phyloP scores from a whole-genome alignment of 2,888 invertebrate genomes.

The Heliconius ismenius region DNA sequence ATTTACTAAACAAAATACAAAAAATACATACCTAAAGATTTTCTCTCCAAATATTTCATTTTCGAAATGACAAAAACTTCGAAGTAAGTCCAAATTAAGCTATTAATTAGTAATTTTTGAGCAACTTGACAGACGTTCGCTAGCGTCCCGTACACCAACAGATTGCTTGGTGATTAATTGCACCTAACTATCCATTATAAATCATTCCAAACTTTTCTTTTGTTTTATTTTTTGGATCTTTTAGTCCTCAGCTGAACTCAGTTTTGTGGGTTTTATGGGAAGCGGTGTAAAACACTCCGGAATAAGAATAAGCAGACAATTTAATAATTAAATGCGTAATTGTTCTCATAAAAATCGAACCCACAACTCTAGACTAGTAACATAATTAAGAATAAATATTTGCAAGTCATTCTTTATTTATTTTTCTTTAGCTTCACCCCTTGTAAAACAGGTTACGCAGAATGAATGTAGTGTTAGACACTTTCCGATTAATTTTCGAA shows the following conservation, averaged over 20 bases:
- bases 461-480: too few species aligned
- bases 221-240: not conserved
- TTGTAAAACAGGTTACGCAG: too few species aligned
- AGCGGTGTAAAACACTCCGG: not conserved
- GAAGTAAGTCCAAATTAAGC: not conserved
- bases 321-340: not conserved
- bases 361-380: too few species aligned
- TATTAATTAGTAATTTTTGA: constrained; percentile 9
- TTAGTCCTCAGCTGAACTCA: not conserved
- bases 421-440: too few species aligned
- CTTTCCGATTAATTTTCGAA: too few species aligned
- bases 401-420: not conserved
- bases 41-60: too few species aligned
- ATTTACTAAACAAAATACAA: too few species aligned
- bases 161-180: not conserved
- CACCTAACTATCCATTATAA: not conserved
- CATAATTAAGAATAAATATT: not conserved
- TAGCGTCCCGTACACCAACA: not conserved
- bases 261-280: not conserved
- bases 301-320: not conserved
- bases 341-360: too few species aligned
- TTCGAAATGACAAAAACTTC: not conserved
- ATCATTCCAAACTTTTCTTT: constrained; percentile 3
- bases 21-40: too few species aligned
- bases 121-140: not conserved